Percentiles rank a stretch among this genome's conserved stretches.
These are phyloP conservation scores for Cephus pygmeus DNA, from an alignment of 2,888 invertebrate species.

Conservation along the genomic window DNA sequence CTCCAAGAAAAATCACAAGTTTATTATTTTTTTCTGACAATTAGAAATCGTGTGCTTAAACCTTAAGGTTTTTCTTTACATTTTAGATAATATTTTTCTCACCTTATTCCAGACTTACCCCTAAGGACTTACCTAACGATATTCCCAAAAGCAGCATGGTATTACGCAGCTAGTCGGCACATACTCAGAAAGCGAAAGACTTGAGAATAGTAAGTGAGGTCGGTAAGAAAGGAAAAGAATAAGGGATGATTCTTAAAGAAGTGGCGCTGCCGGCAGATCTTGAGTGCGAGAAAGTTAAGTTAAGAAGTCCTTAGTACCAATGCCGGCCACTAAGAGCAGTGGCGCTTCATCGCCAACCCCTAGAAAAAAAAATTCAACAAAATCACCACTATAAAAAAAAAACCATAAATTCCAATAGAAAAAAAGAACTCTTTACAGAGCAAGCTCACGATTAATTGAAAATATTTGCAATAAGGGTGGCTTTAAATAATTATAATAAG, in stretches of 20 bases:
- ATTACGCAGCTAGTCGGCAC: not conserved
- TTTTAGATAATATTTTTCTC: not conserved
- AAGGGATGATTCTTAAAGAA: slow-evolving; percentile 59
- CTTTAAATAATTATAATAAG: not conserved
- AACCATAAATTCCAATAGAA: not conserved
- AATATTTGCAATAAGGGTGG: not conserved
- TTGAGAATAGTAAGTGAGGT: slow-evolving; percentile 29
- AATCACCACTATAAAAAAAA: not conserved
- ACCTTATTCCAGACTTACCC: not conserved
- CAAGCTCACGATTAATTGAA: not conserved
- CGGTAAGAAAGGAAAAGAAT: slow-evolving; percentile 65
- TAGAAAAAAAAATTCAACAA: not conserved
- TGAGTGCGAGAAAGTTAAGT: slow-evolving; percentile 44
- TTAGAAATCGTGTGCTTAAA: not conserved
- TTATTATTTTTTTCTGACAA: not conserved
- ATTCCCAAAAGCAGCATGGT: not conserved
- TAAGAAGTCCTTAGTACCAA: slow-evolving; percentile 48
- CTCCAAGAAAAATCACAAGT: not conserved
- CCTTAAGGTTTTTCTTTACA: not conserved
- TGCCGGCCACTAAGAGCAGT: slow-evolving; percentile 40
- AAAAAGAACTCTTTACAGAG: not conserved
- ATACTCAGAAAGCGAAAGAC: not conserved
- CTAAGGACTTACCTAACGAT: not conserved
- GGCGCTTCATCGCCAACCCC: slow-evolving; percentile 37
- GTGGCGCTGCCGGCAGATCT: slow-evolving; percentile 49